Evolutionary conservation across 37 sponge, comb jelly and placozoan species (phyloP).

Genomic region (Cliona cf. orientalis): DNA sequence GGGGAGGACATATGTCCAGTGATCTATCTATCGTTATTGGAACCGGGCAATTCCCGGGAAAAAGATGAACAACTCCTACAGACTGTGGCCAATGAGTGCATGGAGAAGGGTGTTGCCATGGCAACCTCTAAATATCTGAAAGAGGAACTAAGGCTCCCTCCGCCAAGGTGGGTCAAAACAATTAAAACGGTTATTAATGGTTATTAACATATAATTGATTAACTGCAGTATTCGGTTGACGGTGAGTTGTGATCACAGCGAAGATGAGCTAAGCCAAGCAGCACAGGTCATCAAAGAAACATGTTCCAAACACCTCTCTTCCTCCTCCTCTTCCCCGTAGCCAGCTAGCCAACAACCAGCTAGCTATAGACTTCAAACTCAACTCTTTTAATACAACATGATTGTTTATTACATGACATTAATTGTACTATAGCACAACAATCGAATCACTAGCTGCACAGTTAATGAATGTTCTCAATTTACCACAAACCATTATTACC

Average conservation of each 20-base stretch:
- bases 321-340: no score
- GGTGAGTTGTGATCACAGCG: slow-evolving; percentile 53
- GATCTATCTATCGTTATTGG: slow-evolving; percentile 65
- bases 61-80: slow-evolving; percentile 64
- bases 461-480: no score
- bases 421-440: no score
- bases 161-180: slow-evolving; percentile 50
- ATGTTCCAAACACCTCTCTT: no score
- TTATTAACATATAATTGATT: neutral
- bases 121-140: slow-evolving; percentile 75
- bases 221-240: slow-evolving; percentile 60
- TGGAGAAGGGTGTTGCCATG: slow-evolving; percentile 62
- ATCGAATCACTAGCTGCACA: no score
- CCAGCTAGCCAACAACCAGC: no score
- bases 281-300: slow-evolving; percentile 63
- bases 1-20: slow-evolving; percentile 71
- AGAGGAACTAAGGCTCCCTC: slow-evolving; percentile 59
- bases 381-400: no score
- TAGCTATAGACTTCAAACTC: no score
- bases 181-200: neutral
- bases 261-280: slow-evolving; percentile 65
- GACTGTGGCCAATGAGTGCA: slow-evolving; percentile 59
- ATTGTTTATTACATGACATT: no score
- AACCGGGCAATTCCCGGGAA: slow-evolving; percentile 32
- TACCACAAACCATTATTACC: no score